Base-by-base conservation (phyloP, 2,888 invertebrate genomes). In the Thera britannica region DNA sequence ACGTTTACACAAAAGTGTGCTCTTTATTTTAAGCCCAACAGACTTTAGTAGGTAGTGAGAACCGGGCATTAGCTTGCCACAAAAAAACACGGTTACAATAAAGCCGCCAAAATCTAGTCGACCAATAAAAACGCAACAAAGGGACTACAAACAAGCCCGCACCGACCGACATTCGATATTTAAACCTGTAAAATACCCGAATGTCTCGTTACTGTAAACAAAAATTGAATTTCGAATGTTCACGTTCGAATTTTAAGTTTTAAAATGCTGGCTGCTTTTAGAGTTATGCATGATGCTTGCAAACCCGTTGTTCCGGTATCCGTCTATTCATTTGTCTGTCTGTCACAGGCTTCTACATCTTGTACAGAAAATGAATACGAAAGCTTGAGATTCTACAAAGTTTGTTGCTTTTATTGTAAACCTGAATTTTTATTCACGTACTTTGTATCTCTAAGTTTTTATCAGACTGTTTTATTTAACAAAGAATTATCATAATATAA, bases 201-300 rank as follows among this genome's bases (percentile, higher is more conserved):
- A 76, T 72, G 68, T 58, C 71, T 64, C 62, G 69, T 70, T 76
- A 72, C 72, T 69, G 75, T 70, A 71, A 71, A 70, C 74, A 74
- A 65, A 71, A 75, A 72, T 71, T 73, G 62, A 68, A 74, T 75
- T 72, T 51, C 62, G 67, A 71, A 62, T 67, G 66, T 57, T 62
- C 61, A 57, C 41, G 57, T 74, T 77, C 58, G 66, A 69, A 73
- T 72, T 75, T 75, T 72, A 75, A 74, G 66, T 72, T 71, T 68
- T 67, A 62, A 71, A 72, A 69, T 59, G 58, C 60, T 49, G 56
- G 52, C 66, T 51, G 57, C 51, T 70, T 60, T 63, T 57, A 60
- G 66, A 49, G 70, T 64, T 67, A 38, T 55, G 49, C n/a, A 44
- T 48, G 57, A 59, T 61, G 48, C 23, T 35, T n/a, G 46, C 58